Conservation (phyloP, 2,113 vertebrate species). For the Podiceps cristatus region DNA sequence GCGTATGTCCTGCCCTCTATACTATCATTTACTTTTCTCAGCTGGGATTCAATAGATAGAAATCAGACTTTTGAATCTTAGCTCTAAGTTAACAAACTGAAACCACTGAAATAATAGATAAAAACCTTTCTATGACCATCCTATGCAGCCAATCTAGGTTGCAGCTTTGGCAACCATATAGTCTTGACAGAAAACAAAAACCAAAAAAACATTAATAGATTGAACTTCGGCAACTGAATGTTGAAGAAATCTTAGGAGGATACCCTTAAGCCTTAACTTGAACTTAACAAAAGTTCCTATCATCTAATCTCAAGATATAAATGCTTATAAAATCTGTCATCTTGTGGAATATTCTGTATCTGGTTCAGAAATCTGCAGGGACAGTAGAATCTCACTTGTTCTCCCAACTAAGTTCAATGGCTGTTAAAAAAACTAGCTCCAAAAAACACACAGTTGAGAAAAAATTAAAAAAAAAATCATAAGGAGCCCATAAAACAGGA, state of each 20-base stretch:
- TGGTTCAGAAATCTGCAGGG: background rate
- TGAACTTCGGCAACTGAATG: background rate
- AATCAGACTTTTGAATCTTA: background rate
- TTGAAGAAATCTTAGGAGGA: background rate
- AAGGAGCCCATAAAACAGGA: background rate
- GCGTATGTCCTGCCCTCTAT: background rate
- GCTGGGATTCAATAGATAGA: background rate
- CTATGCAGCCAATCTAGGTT: background rate
- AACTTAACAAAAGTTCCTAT: background rate
- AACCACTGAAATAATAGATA: background rate
- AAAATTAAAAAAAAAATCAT: background rate
- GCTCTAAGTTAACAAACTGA: background rate
- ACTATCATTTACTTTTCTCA: background rate
- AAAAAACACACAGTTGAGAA: background rate
- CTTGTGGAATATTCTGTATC: background rate
- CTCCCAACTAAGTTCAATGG: background rate
- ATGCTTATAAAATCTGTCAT: background rate
- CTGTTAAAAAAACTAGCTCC: background rate
- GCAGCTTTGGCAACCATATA: background rate
- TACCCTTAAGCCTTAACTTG: background rate
- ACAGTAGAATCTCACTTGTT: background rate
- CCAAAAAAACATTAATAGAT: background rate
- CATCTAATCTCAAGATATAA: background rate
- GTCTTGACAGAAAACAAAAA: background rate
- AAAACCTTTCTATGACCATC: background rate